Percentiles rank a stretch among this genome's conserved stretches.
Evolutionary conservation across 2,888 invertebrate genomes (phyloP).

Genomic region (Ametastegia equiseti): DNA sequence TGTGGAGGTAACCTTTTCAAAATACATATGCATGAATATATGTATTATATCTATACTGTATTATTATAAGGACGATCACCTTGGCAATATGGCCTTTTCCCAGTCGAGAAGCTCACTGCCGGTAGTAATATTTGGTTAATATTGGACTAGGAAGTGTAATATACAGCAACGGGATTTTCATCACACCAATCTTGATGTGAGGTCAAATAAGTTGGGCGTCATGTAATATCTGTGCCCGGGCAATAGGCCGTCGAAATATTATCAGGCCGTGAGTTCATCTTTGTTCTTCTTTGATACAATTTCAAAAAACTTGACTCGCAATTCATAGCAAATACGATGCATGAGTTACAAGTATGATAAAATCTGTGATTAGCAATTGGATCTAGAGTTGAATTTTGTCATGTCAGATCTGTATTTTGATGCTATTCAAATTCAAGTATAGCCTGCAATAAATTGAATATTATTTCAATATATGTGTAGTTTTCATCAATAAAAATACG

Average conservation of each 20-base stretch:
- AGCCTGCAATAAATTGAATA: too few relatives aligned
- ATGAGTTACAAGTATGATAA: too few relatives aligned
- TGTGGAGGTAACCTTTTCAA: not conserved
- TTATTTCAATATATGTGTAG: too few relatives aligned
- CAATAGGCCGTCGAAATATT: not conserved
- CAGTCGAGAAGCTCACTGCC: not conserved
- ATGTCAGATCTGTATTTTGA: too few relatives aligned
- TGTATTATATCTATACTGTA: not conserved
- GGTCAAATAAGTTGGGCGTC: slow-evolving; percentile 29
- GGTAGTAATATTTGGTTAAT: not conserved
- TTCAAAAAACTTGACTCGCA: not conserved
- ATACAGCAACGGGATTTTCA: not conserved
- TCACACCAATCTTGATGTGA: slow-evolving; percentile 4
- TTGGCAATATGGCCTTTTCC: not conserved
- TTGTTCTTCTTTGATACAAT: not conserved
- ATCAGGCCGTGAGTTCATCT: not conserved
- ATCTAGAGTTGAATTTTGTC: too few relatives aligned
- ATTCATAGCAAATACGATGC: too few relatives aligned
- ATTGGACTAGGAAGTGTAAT: not conserved
- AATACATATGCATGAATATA: not conserved
- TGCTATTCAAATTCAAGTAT: too few relatives aligned
- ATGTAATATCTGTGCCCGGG: not conserved
- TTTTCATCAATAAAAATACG: not conserved
- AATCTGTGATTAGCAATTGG: too few relatives aligned
- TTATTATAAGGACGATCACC: not conserved